phyloP scores from a whole-genome alignment of 2,888 invertebrate species.

The Reticulitermes lucifugus region DNA sequence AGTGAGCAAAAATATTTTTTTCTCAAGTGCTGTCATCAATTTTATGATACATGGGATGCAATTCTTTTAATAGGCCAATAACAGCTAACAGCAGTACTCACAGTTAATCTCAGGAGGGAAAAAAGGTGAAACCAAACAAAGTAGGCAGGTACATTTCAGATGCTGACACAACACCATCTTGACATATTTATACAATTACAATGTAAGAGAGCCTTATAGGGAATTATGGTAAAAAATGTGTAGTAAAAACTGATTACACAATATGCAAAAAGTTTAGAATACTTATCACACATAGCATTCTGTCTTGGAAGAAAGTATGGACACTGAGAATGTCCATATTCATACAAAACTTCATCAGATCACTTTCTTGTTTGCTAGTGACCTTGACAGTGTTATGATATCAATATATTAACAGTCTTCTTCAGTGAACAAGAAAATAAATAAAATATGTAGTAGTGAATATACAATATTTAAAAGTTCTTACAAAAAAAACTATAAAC shows the following conservation, averaged over 20 bases:
- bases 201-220: background rate
- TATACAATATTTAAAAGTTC: constrained; percentile 2
- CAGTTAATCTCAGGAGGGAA: too few relatives aligned
- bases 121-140: too few relatives aligned
- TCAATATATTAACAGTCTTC: background rate
- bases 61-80: too few relatives aligned
- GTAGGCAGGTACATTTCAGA: too few relatives aligned
- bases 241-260: background rate
- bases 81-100: too few relatives aligned
- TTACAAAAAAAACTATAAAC: background rate
- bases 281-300: constrained; percentile 26
- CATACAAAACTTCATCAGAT: background rate
- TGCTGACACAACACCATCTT: background rate
- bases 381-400: background rate
- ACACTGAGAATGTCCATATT: background rate
- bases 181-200: background rate
- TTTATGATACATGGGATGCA: too few relatives aligned
- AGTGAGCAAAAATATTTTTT: too few relatives aligned
- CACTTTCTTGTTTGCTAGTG: background rate
- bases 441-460: background rate
- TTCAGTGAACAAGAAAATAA: background rate
- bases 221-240: background rate
- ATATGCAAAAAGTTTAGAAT: constrained; percentile 35
- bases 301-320: constrained; percentile 15
- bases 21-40: too few relatives aligned